Evolutionary conservation across 92 coral and sea anemone genomes (phyloP).

Genomic region (Anthopleura xanthogrammica): DNA sequence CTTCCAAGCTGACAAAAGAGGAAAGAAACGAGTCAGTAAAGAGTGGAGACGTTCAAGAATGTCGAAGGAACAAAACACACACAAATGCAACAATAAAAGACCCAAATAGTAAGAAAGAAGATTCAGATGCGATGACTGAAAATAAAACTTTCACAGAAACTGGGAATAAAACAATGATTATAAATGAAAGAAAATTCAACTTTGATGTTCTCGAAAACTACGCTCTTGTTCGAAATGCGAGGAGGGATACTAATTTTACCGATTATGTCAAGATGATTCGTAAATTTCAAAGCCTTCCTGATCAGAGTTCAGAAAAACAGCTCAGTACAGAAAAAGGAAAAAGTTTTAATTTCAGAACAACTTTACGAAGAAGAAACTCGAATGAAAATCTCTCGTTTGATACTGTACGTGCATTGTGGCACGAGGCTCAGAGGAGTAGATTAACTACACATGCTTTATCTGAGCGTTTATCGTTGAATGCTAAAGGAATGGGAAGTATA

Average conservation of each 20-base stretch:
- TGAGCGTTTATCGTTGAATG: conserved; percentile 14
- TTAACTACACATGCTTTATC: conserved; percentile 1
- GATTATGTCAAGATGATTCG: conserved; percentile 29
- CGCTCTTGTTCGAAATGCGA: conserved; percentile 26
- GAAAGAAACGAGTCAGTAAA: background rate
- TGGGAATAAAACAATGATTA: background rate
- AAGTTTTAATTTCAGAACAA: background rate
- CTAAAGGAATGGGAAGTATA: background rate
- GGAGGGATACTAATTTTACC: conserved; percentile 5
- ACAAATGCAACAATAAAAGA: background rate
- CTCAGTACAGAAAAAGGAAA: background rate
- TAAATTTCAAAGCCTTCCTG: background rate
- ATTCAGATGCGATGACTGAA: background rate
- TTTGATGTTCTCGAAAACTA: conserved; percentile 39
- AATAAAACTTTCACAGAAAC: background rate
- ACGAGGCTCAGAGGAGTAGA: conserved; percentile 26
- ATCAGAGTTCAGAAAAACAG: background rate
- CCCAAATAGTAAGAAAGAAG: background rate
- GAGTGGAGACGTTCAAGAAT: background rate
- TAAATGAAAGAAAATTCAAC: conserved; percentile 9
- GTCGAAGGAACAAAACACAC: background rate
- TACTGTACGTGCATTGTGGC: conserved; percentile 38
- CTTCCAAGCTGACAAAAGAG: background rate
- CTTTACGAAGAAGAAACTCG: background rate
- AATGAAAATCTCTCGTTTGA: conserved; percentile 25